Evolutionary conservation across 1,140 invertebrate genomes (phyloP).

Genomic region (Aphis craccivora): DNA sequence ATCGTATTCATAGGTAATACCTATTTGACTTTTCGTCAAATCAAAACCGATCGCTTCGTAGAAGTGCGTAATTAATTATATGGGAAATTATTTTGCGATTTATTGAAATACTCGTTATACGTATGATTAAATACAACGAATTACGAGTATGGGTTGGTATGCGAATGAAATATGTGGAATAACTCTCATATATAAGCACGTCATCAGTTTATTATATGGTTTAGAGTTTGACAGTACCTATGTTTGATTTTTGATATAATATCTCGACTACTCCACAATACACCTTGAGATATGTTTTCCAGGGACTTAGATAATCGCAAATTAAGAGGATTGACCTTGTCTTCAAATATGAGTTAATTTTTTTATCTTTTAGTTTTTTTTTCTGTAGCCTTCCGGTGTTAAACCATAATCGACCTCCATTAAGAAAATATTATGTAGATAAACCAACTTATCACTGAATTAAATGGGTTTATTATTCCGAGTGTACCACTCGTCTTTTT

Average conservation of each 20-base stretch:
- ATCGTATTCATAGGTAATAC: not conserved
- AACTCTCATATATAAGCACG: not conserved
- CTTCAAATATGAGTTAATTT: not conserved
- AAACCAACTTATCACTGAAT: not conserved
- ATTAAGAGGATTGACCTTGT: constrained; percentile 27
- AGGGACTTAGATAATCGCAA: constrained; percentile 15
- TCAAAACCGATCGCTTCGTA: not conserved
- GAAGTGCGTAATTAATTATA: not conserved
- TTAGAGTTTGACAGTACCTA: not conserved
- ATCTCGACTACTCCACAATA: not conserved
- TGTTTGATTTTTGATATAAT: not conserved
- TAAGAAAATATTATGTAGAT: not conserved
- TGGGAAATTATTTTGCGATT: not conserved
- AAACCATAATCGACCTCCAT: constrained; percentile 28
- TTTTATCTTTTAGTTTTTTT: constrained; percentile 19
- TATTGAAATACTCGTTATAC: not conserved
- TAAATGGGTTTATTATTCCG: not conserved
- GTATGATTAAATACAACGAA: not conserved
- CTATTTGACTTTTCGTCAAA: not conserved
- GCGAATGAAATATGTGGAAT: not conserved
- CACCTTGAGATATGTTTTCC: constrained; percentile 12
- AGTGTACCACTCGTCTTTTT: not conserved
- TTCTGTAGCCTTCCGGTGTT: not conserved
- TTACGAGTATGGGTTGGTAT: not conserved
- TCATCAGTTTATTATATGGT: not conserved